Evolutionary conservation across 2,113 vertebrate genomes (phyloP), one percentile per base, ranked within the genome.

Genomic region (Aviceda subcristata): DNA sequence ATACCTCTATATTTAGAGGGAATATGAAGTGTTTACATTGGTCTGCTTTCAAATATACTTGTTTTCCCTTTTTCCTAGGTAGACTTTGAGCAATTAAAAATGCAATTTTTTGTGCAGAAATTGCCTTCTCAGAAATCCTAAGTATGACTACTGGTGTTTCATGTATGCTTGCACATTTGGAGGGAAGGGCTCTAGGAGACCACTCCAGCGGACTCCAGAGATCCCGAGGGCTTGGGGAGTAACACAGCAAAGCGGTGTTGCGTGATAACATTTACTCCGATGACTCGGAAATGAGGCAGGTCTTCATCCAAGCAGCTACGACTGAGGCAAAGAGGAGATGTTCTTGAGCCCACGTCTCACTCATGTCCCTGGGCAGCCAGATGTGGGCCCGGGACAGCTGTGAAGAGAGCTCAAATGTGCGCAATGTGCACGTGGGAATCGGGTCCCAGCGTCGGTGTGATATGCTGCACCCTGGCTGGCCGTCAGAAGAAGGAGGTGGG

Each of bases 381-480:
- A 45, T 18, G 22, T 3, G 7, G 48, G 73, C 45, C 39, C 1
- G 1, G 32, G 32, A 48, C 59, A 86, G 45, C 46, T 82, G 48
- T 73, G 75, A 79, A 41, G 63, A 57, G 20, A 93, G 7, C 46
- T 88, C 39, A 48, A 38, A n/a, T 0, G 1, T 9, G 45, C 77
- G 53, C 34, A 73, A 18, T 3, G 9, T 32, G 6, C 20, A 26
- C 1, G 0, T 38, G 55, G 57, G 63, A 62, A 38, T 2, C 0
- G 3, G 32, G 15, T 74, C 20, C 56, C 56, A n/a, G 36, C 11
- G 11, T 43, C 2, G 1, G 30, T 51, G 39, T 17, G 43, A 51
- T 68, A 34, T 1, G 2, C 50, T 63, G 75, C 1, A 1, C 46
- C 24, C 4, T 50, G 11, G 8, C 39, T 51, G 53, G 12, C 38